Conservation (phyloP, 2,113 vertebrate species). For the Tringa solitaria region DNA sequence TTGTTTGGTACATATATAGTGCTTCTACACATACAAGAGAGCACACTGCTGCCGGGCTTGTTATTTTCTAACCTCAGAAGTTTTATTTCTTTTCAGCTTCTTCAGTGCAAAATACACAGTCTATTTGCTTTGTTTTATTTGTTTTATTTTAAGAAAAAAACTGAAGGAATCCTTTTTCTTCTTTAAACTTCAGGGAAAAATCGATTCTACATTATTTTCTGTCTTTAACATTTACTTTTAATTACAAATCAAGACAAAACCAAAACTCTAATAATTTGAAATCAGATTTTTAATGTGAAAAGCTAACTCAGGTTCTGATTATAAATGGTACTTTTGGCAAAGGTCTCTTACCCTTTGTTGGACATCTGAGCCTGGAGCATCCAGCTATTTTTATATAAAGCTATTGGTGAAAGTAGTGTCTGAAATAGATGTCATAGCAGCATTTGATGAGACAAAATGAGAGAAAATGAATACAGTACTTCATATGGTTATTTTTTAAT, state of each 20-base stretch:
- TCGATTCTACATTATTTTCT: background rate
- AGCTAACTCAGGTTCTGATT: background rate
- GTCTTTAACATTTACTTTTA: background rate
- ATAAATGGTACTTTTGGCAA: background rate
- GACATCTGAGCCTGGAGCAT: background rate
- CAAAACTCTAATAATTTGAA: background rate
- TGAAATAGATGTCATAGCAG: background rate
- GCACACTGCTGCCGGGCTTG: background rate
- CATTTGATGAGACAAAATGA: background rate
- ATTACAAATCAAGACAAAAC: background rate
- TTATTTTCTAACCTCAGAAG: background rate
- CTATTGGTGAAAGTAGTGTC: background rate
- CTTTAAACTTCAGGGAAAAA: background rate
- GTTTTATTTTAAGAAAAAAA: background rate
- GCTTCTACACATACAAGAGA: background rate
- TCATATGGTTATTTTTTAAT: background rate
- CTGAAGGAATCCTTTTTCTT: background rate
- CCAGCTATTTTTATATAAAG: background rate
- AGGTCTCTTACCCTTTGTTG: background rate
- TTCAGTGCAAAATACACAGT: background rate
- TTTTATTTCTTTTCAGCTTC: background rate
- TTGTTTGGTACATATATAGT: background rate
- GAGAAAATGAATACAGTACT: background rate
- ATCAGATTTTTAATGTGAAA: background rate
- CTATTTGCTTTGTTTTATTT: background rate